Percentiles rank a stretch among this genome's conserved stretches.
phyloP scores from a whole-genome alignment of 1,140 invertebrate species.

The Listronotus oregonensis region DNA sequence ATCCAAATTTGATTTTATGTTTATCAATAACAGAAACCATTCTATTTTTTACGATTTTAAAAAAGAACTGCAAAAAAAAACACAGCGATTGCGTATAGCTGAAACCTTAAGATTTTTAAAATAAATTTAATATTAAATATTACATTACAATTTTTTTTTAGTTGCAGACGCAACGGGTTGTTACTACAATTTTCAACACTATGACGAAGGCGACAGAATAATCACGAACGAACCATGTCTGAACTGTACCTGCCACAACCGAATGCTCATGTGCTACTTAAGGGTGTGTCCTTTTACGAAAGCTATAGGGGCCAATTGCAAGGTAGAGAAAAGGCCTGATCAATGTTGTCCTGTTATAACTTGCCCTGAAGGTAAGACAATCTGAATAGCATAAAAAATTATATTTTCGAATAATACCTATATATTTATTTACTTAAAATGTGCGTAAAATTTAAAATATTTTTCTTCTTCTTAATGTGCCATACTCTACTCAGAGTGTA shows the following conservation, averaged over 20 bases:
- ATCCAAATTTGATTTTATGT: no score
- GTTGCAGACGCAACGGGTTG: conserved; percentile 68
- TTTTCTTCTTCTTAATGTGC: no score
- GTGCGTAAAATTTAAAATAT: no score
- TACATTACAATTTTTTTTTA: conserved; percentile 40
- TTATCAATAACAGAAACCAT: no score
- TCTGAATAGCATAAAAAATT: not conserved
- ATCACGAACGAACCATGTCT: conserved; percentile 93
- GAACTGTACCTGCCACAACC: conserved; percentile 93
- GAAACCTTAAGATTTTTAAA: no score
- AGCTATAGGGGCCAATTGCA: conserved; percentile 89
- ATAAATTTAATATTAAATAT: no score
- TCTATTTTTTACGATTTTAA: no score
- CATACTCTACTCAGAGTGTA: no score
- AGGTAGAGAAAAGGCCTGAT: conserved; percentile 84
- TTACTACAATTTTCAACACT: conserved; percentile 93
- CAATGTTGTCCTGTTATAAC: conserved; percentile 93
- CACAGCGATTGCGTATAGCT: no score
- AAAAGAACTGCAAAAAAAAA: no score
- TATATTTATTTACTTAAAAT: no score
- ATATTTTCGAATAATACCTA: no score
- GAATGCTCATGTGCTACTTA: conserved; percentile 94
- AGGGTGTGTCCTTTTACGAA: conserved; percentile 92
- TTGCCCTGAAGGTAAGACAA: conserved; percentile 81
- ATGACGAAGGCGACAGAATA: conserved; percentile 90